Base-by-base conservation (phyloP, 30 jellyfish, hydroid and myxozoan genomes). In the Nemopilema nomurai region DNA sequence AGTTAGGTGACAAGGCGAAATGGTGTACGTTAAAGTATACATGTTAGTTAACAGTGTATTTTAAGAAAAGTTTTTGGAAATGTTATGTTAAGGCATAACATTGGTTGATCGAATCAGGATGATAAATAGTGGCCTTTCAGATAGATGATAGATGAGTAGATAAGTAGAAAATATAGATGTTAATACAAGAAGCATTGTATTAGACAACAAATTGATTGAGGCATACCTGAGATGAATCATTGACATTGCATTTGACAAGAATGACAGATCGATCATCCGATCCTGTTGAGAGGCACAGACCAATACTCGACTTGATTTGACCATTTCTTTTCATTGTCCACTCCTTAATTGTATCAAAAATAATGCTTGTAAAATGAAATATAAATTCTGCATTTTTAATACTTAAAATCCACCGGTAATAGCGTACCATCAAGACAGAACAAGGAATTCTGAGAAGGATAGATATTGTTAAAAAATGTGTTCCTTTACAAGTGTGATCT, bases 261-360 rank as follows among this genome's bases (percentile, higher is more conserved):
- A 52, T 69, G 13, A 85, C 49, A 13, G 75, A 27, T 9, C 28
- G 50, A 49, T 33, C 62, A 18, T 28, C 51, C 27, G 70, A 25
- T 16, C 23, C 29, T 23, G 32, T 68, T 50, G 94, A 74, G 1
- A 85, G 74, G 88, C 94, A 85, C 28, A 74, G 49, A 22, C 94
- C 94, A 74, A 22, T 20, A 41, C 49, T 25, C 1, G 84, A 52
- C 19, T 50, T 67, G 62, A 85, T 75, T 17, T 18, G 31, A 19
- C 94, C 94, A 85, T 49, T 85, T 51, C 84, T 64, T 32, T 74
- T 85, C 89, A 85, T 62, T 21, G 79, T 85, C 94, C 94, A 85
- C 31, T 85, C 79, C 94, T 83, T 41, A 6, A 41, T 41, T 41
- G 57, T 41, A 13, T 3, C 57, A 41, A 41, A 41, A 41, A 41